Percentiles rank a stretch among this genome's conserved stretches.
Evolutionary conservation across 2,113 vertebrate species (phyloP).

Genomic region (Chamaetylas fuelleborni): DNA sequence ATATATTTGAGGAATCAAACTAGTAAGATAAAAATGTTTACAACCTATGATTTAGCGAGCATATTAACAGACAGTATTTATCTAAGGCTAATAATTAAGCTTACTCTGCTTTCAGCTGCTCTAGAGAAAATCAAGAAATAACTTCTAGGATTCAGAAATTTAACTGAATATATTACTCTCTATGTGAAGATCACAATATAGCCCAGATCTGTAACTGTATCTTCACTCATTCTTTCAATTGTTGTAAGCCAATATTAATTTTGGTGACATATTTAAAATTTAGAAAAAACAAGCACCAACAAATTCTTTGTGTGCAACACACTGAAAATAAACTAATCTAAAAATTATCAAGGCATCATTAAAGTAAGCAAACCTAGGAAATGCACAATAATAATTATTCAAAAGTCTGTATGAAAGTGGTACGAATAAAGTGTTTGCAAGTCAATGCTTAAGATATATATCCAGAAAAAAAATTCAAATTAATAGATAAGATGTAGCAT

Average conservation of each 20-base stretch:
- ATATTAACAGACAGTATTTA: not conserved
- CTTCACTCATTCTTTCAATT: not conserved
- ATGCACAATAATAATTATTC: not conserved
- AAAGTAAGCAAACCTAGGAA: not conserved
- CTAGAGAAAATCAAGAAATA: not conserved
- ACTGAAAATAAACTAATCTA: not conserved
- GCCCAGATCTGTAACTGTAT: not conserved
- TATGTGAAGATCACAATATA: not conserved
- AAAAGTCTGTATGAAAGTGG: not conserved
- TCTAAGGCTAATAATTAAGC: not conserved
- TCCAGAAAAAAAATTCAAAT: not conserved
- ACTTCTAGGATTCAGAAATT: not conserved
- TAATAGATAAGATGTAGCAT: not conserved
- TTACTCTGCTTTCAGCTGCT: not conserved
- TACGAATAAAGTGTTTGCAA: not conserved
- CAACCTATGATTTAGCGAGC: not conserved
- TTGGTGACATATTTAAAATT: not conserved
- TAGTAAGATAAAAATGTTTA: not conserved
- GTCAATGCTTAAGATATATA: not conserved
- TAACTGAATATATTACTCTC: not conserved
- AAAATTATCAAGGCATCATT: not conserved
- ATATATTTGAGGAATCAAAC: not conserved
- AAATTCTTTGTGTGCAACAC: not conserved
- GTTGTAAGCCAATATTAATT: not conserved
- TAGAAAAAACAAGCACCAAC: not conserved